These are phyloP conservation scores for Geotrypetes seraphini DNA, from an alignment of 2,797 vertebrate genomes.

Conservation along the genomic window DNA sequence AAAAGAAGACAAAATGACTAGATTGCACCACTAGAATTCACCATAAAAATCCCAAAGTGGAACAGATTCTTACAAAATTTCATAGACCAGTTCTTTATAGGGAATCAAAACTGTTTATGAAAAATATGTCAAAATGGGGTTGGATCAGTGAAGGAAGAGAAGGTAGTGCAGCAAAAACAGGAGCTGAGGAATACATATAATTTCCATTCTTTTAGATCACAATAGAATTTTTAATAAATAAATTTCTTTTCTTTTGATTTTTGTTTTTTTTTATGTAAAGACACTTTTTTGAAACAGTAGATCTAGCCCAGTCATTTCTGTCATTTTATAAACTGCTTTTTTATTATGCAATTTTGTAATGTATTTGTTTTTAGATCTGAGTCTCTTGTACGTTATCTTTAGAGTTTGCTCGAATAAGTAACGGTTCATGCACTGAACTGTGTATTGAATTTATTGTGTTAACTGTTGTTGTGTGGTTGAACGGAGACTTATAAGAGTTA, in stretches of 20 bases:
- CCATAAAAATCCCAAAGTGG: conserved; percentile 70
- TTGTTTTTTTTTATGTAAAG: conserved; percentile 99
- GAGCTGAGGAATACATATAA: conserved; percentile 79
- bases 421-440: conserved; percentile 98
- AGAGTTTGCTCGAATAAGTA: conserved; percentile 98
- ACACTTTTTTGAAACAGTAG: conserved; percentile 98
- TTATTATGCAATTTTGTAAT: conserved; percentile 50
- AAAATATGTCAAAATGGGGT: conserved; percentile 57
- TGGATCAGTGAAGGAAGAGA: conserved; percentile 34
- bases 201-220: conserved; percentile 94
- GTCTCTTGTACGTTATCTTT: conserved; percentile 99
- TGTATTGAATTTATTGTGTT: conserved; percentile 99
- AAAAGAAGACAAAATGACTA: conserved; percentile 66
- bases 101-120: conserved; percentile 66
- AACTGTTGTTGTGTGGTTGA: conserved; percentile 85
- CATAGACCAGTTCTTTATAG: conserved; percentile 65
- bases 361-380: conserved; percentile 85
- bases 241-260: conserved; percentile 73
- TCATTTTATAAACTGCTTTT: conserved; percentile 79
- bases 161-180: conserved; percentile 78
- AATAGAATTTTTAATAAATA: conserved; percentile 99
- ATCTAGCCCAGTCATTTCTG: conserved; percentile 92
- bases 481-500: conserved; percentile 94
- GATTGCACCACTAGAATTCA: conserved; percentile 75
- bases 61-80: conserved; percentile 72